These are phyloP conservation scores for Sericinus montela DNA, from an alignment of 2,888 invertebrate species.

Conservation along the genomic window DNA sequence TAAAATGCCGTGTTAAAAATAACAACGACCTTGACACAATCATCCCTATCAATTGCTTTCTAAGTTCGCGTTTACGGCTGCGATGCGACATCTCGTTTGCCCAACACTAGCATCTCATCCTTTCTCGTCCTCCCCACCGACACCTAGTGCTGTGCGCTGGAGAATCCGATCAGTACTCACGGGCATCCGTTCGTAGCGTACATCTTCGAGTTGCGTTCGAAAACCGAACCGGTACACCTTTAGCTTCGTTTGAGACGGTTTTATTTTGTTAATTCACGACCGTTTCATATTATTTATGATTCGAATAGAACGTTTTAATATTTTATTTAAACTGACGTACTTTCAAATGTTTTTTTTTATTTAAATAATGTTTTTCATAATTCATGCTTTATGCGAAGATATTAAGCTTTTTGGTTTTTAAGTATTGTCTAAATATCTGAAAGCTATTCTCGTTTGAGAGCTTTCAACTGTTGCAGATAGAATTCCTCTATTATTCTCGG, in stretches of 20 bases:
- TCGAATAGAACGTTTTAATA: too few relatives aligned
- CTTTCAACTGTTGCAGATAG: too few relatives aligned
- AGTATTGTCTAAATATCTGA: too few relatives aligned
- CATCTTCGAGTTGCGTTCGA: slow-evolving; percentile 9
- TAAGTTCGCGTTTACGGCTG: background rate
- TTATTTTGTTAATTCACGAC: too few relatives aligned
- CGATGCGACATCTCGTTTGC: slow-evolving; percentile 7
- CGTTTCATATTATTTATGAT: too few relatives aligned
- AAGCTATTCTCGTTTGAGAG: too few relatives aligned
- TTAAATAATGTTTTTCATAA: background rate
- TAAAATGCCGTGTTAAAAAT: background rate
- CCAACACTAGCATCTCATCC: background rate
- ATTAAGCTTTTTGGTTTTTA: too few relatives aligned
- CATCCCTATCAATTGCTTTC: slow-evolving; percentile 18
- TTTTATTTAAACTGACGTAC: background rate
- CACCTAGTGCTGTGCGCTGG: background rate
- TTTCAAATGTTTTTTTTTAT: slow-evolving; percentile 6
- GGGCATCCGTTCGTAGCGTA: slow-evolving; percentile 1
- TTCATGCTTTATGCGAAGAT: background rate
- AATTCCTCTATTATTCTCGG: too few relatives aligned
- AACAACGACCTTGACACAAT: slow-evolving; percentile 13
- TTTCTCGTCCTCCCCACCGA: slow-evolving; percentile 11
- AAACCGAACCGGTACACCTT: slow-evolving; percentile 1
- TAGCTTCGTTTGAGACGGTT: background rate
- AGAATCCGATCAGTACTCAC: slow-evolving; percentile 2